Base-by-base conservation (phyloP, 2,888 invertebrate genomes). In the Molanna angustata region DNA sequence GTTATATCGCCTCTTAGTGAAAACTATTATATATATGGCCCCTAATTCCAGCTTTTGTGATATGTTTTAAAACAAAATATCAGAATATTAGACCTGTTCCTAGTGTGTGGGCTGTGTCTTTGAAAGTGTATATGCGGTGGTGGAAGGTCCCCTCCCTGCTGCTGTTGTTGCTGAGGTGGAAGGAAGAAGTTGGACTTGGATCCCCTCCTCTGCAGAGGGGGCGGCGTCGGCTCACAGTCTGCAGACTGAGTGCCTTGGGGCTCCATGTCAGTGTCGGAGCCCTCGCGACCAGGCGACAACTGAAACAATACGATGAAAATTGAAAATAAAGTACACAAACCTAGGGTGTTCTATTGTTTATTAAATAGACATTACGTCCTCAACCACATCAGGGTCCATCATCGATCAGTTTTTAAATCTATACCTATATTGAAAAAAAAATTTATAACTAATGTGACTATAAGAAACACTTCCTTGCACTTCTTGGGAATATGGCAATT, bases 151-250 rank as follows among this genome's bases (percentile, higher is more conserved):
- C 78, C 77, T 54, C 78, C 73, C 59, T 78, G 62, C 35, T 71
- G 70, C 27, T 70, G 70, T 54, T 78, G 72, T 59, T 78, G 62
- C 35, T 71, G 70, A 22, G 71, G 70, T 7, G 69, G 67, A 69
- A 89, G 82, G 78, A 92, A 93, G 75, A 94, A 86, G 73, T 92
- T 93, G 63, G 84, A 88, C 64, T 86, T 88, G 53, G 92, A 92
- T 64, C 91, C 91, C n/a, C 76, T 66, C 62, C 93, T 81, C 72
- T 91, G 90, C 61, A 90, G 72, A 9, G 87, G 85, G 50, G 90
- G 90, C 42, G 93, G 94, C 62, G 94, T 93, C 6, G 94, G 92
- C 72, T 94, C 93, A 73, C 93, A 94, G 79, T 94, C 94, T 63
- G 90, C 88, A 46, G 90, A 90, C 74, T 93, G 93, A 44, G 91